Percentiles rank a stretch among this genome's conserved stretches.
phyloP scores from a whole-genome alignment of 1,140 invertebrate genomes.

The Cheumatopsyche charites region DNA sequence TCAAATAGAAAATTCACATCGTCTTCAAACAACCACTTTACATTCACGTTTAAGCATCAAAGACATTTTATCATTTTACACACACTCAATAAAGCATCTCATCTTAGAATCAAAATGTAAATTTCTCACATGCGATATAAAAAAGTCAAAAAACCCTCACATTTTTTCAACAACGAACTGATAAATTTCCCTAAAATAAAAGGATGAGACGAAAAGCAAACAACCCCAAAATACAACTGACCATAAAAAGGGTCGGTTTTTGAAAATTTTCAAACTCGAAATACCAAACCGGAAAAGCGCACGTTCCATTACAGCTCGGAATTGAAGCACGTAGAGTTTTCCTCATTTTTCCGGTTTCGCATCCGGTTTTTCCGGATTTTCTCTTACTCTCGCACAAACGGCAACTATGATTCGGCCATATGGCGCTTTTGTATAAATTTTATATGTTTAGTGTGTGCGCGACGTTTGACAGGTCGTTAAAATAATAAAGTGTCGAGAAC shows the following conservation, averaged over 20 bases:
- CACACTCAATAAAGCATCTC: not conserved
- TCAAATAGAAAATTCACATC: too few species aligned
- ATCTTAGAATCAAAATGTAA: not conserved
- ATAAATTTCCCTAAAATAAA: slow-evolving; percentile 27
- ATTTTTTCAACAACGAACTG: slow-evolving; percentile 31
- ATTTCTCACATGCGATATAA: not conserved
- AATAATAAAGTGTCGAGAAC: not conserved
- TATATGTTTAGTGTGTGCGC: not conserved
- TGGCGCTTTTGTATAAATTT: not conserved
- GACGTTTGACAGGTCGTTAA: slow-evolving; percentile 7
- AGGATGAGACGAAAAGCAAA: slow-evolving; percentile 19
- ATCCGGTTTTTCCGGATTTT: not conserved
- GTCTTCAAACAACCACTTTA: too few species aligned
- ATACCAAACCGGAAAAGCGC: slow-evolving; percentile 24
- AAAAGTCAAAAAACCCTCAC: slow-evolving; percentile 9
- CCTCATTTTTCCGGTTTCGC: slow-evolving; percentile 3
- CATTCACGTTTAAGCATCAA: not conserved
- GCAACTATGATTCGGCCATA: not conserved
- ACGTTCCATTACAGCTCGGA: too few species aligned
- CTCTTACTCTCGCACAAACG: not conserved
- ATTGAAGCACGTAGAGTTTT: slow-evolving; percentile 32
- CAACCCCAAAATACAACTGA: too few species aligned
- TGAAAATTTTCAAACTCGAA: slow-evolving; percentile 18
- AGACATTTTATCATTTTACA: not conserved
- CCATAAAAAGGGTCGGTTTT: not conserved